Evolutionary conservation across 2,888 invertebrate genomes (phyloP).

Genomic region (Ashinkailepas kermadecensis): DNA sequence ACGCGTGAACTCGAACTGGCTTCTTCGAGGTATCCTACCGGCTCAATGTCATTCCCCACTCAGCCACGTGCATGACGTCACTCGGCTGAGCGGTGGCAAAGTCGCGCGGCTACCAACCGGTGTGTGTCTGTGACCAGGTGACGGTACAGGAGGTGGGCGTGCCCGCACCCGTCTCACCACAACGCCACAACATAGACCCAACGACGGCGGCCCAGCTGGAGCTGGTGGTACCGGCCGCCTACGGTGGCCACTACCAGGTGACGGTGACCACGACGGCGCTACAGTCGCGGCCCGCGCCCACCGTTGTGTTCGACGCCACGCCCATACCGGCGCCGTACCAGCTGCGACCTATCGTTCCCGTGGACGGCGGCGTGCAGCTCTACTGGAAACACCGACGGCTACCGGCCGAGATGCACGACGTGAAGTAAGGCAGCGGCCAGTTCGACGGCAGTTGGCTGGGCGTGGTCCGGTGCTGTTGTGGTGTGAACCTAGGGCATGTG

Average conservation of each 20-base stretch:
- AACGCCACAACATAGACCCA: background rate
- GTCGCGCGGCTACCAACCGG: too few relatives aligned
- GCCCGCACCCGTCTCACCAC: background rate
- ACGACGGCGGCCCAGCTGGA: background rate
- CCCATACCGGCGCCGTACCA: slow-evolving; percentile 56
- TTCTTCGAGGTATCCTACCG: too few relatives aligned
- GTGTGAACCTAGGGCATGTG: too few relatives aligned
- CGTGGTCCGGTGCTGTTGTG: too few relatives aligned
- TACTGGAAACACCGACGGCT: slow-evolving; percentile 53
- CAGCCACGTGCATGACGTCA: too few relatives aligned
- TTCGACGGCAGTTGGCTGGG: background rate
- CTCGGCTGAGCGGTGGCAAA: too few relatives aligned
- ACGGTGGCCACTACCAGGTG: slow-evolving; percentile 41
- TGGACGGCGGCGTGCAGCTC: slow-evolving; percentile 54
- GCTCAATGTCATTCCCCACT: too few relatives aligned
- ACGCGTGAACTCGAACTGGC: too few relatives aligned
- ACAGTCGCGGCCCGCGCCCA: slow-evolving; percentile 45
- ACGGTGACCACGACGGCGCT: slow-evolving; percentile 46
- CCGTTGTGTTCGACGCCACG: slow-evolving; percentile 50
- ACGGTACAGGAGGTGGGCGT: background rate
- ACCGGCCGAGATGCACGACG: slow-evolving; percentile 32
- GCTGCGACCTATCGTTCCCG: slow-evolving; percentile 39
- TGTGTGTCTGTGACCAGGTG: background rate
- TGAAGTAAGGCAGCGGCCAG: slow-evolving; percentile 26
- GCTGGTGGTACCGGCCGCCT: slow-evolving; percentile 32